Percentiles rank a stretch among this genome's conserved stretches.
phyloP scores from a whole-genome alignment of 2,113 vertebrate genomes.

The Arizona elegans region DNA sequence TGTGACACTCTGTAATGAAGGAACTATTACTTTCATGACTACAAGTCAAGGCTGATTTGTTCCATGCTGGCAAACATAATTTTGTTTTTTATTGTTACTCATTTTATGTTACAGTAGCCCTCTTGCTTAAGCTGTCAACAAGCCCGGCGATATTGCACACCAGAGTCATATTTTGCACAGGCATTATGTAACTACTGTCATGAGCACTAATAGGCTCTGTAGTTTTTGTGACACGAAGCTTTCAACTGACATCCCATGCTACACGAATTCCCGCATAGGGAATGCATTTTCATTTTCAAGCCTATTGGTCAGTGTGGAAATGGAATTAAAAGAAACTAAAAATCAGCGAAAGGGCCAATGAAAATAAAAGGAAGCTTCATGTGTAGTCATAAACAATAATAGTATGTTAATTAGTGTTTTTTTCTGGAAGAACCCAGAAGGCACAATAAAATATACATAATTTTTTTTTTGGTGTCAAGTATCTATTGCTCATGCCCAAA shows the following conservation, averaged over 20 bases:
- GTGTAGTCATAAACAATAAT: slow-evolving; percentile 42
- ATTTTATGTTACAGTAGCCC: slow-evolving; percentile 31
- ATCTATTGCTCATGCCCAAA: slow-evolving; percentile 2
- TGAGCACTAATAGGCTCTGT: slow-evolving; percentile 12
- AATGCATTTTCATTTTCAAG: slow-evolving; percentile 52
- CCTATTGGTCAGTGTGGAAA: slow-evolving; percentile 48
- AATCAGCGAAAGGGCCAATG: slow-evolving; percentile 36
- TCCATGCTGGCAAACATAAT: slow-evolving; percentile 50
- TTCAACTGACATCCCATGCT: slow-evolving; percentile 24
- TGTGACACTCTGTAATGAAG: slow-evolving; percentile 37
- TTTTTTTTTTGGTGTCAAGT: background rate
- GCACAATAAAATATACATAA: slow-evolving; percentile 37
- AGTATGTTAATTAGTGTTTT: slow-evolving; percentile 27
- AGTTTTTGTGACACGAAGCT: slow-evolving; percentile 35
- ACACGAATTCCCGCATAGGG: slow-evolving; percentile 10
- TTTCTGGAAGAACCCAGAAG: slow-evolving; percentile 39
- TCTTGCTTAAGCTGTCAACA: slow-evolving; percentile 24
- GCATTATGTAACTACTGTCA: slow-evolving; percentile 16
- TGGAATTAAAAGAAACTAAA: slow-evolving; percentile 37
- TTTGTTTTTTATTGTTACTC: slow-evolving; percentile 43
- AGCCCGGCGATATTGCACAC: slow-evolving; percentile 3
- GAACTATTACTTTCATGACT: slow-evolving; percentile 36
- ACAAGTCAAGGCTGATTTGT: slow-evolving; percentile 43
- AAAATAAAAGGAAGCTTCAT: slow-evolving; percentile 54
- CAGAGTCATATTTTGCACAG: slow-evolving; percentile 42